Evolutionary conservation across 1,140 invertebrate genomes (phyloP), one percentile per base, ranked within the genome.

Genomic region (Zaprionus taronus): DNA sequence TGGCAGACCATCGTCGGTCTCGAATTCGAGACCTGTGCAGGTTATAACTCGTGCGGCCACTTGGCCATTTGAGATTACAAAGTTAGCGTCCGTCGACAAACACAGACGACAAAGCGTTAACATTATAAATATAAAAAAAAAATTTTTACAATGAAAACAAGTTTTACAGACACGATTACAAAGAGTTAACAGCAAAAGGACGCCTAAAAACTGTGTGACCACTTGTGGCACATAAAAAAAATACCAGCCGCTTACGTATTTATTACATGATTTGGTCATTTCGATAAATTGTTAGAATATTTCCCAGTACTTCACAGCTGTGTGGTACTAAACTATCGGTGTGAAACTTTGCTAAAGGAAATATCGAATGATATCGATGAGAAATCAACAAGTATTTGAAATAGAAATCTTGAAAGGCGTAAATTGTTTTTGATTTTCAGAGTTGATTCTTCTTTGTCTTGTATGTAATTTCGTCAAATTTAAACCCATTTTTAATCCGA

Each of bases 61-160:
- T 38, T 56, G 67, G 2, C 53, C 56, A 31, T 58, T 73, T 5
- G 57, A 57, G 26, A 68, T 57, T 4, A 31, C 20, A 62, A 85
- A 90, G 14, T 55, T 71, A 12, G 86, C 73, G 34, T 85, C 86
- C 11, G 78, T 77, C 4, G 67, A 63, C 11, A 90, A 12, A 57
- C 85, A 90, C 12, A 90, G 20, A n/a, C 85, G 77, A 24, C 85
- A 90, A 5, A 74, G 47, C 57, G 63, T 66, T 53, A 89, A 68
- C 41, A 53, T 82, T 65, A 6, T 41, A 3, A 61, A 17, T 26
- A 3, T 31, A 14, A 49, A 49, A 57, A 38, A 44, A 5, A 34
- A 15, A 31, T 58, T 9, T 34, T 34, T 11, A 26, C n/a, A 41
- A 14, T 5, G 15, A 17, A 36, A 3, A 57, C 14, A 55, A 34